These are phyloP conservation scores for Rhabdomys dilectus DNA, from an alignment of 2,113 vertebrate species.

Conservation along the genomic window DNA sequence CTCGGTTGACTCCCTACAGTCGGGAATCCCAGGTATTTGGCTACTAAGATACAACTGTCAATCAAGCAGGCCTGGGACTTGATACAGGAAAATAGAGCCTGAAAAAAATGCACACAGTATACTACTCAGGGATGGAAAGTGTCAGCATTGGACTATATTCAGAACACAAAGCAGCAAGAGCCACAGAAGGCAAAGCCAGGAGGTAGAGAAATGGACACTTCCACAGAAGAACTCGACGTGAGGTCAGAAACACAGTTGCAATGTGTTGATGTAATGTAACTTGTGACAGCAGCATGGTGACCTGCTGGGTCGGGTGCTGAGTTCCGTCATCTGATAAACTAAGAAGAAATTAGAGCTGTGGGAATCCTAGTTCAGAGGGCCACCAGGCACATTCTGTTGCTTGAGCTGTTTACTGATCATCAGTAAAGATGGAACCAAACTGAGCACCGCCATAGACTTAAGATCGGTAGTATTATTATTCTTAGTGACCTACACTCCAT, in stretches of 20 bases:
- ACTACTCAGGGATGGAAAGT: not conserved
- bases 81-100: not conserved
- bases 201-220: rapidly evolving
- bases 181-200: not conserved
- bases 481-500: not conserved
- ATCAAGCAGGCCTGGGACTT: not conserved
- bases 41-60: not conserved
- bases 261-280: too few relatives aligned
- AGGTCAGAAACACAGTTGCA: not conserved
- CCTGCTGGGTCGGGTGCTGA: rapidly evolving
- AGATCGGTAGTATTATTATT: not conserved
- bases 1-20: rapidly evolving
- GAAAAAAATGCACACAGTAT: not conserved
- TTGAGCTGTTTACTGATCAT: not conserved
- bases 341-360: rapidly evolving
- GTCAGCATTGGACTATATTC: not conserved
- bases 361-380: not conserved
- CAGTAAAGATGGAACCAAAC: not conserved
- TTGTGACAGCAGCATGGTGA: rapidly evolving
- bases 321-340: not conserved
- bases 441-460: not conserved
- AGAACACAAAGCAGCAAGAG: not conserved
- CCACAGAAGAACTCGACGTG: not conserved
- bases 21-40: not conserved
- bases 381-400: not conserved